phyloP scores from a whole-genome alignment of 2,113 vertebrate genomes.

The Mesembrinibis cayennensis region DNA sequence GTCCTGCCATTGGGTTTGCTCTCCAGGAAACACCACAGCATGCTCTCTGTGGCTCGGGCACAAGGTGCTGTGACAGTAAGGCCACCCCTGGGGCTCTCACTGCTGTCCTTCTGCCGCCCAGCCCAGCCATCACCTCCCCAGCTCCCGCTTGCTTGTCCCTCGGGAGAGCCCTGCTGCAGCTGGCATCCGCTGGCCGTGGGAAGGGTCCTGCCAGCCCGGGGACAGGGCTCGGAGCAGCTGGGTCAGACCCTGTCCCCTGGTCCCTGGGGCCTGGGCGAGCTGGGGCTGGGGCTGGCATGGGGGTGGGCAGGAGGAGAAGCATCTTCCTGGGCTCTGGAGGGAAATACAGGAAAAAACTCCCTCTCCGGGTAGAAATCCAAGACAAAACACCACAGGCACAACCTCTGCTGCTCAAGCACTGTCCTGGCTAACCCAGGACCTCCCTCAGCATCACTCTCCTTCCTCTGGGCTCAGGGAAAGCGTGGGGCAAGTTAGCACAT shows the following conservation, averaged over 20 bases:
- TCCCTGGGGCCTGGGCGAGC: rapidly evolving
- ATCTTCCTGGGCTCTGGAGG: neutral
- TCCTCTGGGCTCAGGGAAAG: neutral
- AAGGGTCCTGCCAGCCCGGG: neutral
- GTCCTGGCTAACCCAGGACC: neutral
- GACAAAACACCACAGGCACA: neutral
- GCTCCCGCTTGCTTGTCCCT: neutral
- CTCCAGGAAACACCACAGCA: rapidly evolving
- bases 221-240: rapidly evolving
- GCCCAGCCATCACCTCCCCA: neutral
- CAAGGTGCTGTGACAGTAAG: neutral
- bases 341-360: neutral
- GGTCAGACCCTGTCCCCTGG: neutral
- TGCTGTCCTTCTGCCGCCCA: neutral
- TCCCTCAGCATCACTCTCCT: neutral
- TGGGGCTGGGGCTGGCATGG: neutral
- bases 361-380: neutral
- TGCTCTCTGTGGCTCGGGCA: neutral
- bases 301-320: neutral
- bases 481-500: neutral
- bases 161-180: neutral
- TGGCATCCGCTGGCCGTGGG: neutral
- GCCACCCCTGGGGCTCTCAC: neutral
- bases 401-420: neutral
- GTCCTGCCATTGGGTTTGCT: neutral